These are phyloP conservation scores for Syritta pipiens DNA, from an alignment of 2,888 invertebrate genomes.

Conservation along the genomic window DNA sequence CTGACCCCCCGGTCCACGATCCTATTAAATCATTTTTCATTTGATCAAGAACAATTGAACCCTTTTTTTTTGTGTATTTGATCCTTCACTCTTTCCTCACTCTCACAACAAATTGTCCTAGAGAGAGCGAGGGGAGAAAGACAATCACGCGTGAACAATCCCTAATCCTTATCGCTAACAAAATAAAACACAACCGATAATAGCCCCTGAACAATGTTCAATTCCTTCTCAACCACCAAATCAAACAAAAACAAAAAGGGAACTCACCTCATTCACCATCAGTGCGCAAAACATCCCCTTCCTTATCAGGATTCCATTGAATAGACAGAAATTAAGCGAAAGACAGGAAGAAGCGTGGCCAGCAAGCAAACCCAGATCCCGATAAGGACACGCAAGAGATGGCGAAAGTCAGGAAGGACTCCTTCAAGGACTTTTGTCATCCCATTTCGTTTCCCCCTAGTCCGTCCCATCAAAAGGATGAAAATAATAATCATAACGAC, in stretches of 20 bases:
- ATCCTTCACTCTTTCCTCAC: conserved; percentile 1
- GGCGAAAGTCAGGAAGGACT: background rate
- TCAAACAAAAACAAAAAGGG: conserved; percentile 11
- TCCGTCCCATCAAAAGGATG: conserved; percentile 49
- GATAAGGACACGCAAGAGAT: conserved; percentile 5
- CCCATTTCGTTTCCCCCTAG: conserved; percentile 15
- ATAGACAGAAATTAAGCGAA: conserved; percentile 57
- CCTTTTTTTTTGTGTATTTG: conserved; percentile 14
- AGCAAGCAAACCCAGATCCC: conserved; percentile 21
- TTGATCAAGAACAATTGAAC: conserved; percentile 51
- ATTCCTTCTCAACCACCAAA: conserved; percentile 17
- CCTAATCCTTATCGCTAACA: conserved; percentile 60
- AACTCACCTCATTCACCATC: conserved; percentile 49
- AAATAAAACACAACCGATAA: conserved; percentile 56
- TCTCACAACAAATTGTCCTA: conserved; percentile 30
- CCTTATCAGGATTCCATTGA: conserved; percentile 50
- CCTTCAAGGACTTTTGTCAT: conserved; percentile 12
- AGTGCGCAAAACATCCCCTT: conserved; percentile 1
- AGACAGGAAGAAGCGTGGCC: conserved; percentile 21
- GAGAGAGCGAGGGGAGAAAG: conserved; percentile 5
- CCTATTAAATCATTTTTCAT: conserved; percentile 53
- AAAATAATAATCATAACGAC: conserved; percentile 62
- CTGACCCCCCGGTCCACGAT: conserved; percentile 7
- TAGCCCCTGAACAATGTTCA: conserved; percentile 41
- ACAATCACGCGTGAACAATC: conserved; percentile 47